Evolutionary conservation across 2,888 invertebrate species (phyloP).

Genomic region (Autographa pulchrina): DNA sequence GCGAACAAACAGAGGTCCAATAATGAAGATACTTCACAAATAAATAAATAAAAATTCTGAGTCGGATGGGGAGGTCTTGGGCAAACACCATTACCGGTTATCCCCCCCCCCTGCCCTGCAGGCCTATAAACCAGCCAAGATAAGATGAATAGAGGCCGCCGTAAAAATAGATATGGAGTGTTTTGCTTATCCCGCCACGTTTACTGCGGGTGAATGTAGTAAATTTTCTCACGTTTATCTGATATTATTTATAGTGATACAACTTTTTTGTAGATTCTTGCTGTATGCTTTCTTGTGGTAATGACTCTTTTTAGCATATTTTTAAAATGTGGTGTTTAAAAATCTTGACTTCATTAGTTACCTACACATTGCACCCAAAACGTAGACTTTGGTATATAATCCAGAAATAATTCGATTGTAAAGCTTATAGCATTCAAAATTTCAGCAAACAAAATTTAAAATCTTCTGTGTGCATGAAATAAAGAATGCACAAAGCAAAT

Average conservation of each 20-base stretch:
- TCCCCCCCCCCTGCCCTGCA: slow-evolving; percentile 44
- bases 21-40: slow-evolving; percentile 72
- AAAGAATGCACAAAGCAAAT: not conserved
- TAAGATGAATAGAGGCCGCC: slow-evolving; percentile 77
- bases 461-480: not conserved
- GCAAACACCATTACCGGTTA: slow-evolving; percentile 78
- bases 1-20: slow-evolving; percentile 60
- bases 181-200: slow-evolving; percentile 68
- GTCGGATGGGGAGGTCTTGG: slow-evolving; percentile 63
- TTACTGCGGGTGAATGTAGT: slow-evolving; percentile 35
- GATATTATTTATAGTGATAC: not conserved
- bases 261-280: not conserved
- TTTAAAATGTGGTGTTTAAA: no score
- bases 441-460: not conserved
- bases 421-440: not conserved
- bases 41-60: slow-evolving; percentile 70
- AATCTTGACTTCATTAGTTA: no score
- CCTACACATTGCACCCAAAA: no score
- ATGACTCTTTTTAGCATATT: not conserved
- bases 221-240: slow-evolving; percentile 10
- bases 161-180: slow-evolving; percentile 75
- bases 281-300: not conserved
- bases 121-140: slow-evolving; percentile 77
- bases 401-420: no score
- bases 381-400: no score